Evolutionary conservation across 2,888 invertebrate genomes (phyloP), one percentile per base, ranked within the genome.

Genomic region (Eristalis pertinax): DNA sequence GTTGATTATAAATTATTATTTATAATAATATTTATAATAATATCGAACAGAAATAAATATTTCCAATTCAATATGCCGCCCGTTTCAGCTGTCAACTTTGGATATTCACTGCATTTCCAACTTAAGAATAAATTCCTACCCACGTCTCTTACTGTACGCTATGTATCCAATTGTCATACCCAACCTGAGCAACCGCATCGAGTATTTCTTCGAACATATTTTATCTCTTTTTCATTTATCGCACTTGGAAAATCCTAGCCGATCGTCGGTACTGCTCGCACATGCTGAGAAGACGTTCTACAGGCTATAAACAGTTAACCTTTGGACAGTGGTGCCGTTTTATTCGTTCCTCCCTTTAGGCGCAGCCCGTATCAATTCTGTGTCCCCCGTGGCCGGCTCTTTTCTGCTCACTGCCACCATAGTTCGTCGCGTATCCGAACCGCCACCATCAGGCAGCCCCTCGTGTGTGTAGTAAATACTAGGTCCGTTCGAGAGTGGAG

Each of bases 241-340:
- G 19, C 19, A 19, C 8, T 19, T 50, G 4, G 26, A 60, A n/a
- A 60, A 11, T 26, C 60, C 38, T 68, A 43, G 13, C 58, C 65
- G 11, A 78, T 43, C 32, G 64, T 56, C 62, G 11, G 32, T 56
- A 38, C 81, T 78, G 35, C 22, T 83, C 56, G 13, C 58, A 50
- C 82, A 50, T 50, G 69, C 50, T 26, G 8, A 4, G 24, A 11
- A 79, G 43, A 50, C 75, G 62, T 77, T 82, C 82, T 64, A 82
- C 76, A 85, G 68, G 76, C 76, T 76, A 72, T 63, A 68, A 69
- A 74, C 73, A 87, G 72, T 75, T 87, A 83, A 87, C 86, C 83
- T 87, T 83, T 83, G 79, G 83, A 83, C 86, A 79, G 70, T 75
- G 78, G 72, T 79, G 75, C 79, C 79, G 74, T 75, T 79, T 83